A percentile compares a stretch with the other conserved stretches of the same genome.
These are phyloP conservation scores for Pterocles burchelli DNA, from an alignment of 2,113 vertebrate species.

Conservation along the genomic window DNA sequence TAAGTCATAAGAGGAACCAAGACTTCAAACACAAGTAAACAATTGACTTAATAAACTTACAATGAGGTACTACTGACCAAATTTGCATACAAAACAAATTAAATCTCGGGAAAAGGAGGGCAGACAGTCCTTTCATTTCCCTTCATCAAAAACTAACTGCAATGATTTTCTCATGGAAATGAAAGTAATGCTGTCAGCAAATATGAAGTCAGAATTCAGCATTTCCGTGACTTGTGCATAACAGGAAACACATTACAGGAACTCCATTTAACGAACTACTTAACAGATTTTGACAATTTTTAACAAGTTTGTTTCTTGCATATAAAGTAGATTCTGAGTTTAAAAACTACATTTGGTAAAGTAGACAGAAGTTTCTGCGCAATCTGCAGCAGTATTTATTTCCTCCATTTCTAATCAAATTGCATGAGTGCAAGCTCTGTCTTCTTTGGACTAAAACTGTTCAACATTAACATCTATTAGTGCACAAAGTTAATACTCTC, in stretches of 20 bases:
- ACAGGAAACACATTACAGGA: conserved; percentile 72
- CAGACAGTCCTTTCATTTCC: neutral
- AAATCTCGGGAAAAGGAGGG: neutral
- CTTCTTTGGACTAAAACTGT: neutral
- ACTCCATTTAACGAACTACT: conserved; percentile 29
- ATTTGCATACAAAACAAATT: neutral
- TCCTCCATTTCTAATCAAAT: neutral
- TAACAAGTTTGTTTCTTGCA: neutral
- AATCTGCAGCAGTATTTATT: neutral
- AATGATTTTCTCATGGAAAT: conserved; percentile 51
- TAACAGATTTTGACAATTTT: neutral
- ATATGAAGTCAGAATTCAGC: conserved; percentile 37
- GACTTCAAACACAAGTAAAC: neutral
- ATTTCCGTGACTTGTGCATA: conserved; percentile 60
- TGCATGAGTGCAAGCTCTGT: neutral
- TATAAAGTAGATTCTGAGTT: neutral
- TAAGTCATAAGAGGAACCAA: neutral
- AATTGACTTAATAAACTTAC: neutral
- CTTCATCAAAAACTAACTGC: neutral
- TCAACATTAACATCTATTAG: neutral
- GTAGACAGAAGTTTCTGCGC: neutral
- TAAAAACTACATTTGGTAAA: neutral
- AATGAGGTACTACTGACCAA: neutral
- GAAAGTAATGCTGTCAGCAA: conserved; percentile 65
- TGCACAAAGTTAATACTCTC: neutral